Conservation (phyloP, 2,113 vertebrate genomes). For the Sminthopsis crassicaudata region DNA sequence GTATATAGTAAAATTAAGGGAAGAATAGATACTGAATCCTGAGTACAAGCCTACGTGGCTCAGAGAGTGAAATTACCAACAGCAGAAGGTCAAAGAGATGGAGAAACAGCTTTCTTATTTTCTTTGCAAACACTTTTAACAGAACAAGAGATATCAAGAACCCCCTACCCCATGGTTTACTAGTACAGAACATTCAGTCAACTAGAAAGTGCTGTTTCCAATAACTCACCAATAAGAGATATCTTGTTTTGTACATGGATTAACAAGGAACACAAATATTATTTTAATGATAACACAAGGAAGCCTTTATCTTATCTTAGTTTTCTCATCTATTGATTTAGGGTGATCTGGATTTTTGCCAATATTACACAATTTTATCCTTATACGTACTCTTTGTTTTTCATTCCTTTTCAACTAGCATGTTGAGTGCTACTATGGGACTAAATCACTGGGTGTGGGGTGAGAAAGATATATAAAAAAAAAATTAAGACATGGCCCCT, state of each 20-base stretch:
- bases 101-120: not conserved
- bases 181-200: not conserved
- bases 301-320: not conserved
- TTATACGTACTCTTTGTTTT: not conserved
- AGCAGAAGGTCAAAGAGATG: not conserved
- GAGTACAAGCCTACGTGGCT: not conserved
- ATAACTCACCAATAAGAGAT: not conserved
- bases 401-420: not conserved
- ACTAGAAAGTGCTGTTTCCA: not conserved
- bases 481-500: not conserved
- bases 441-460: not conserved
- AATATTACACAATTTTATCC: not conserved
- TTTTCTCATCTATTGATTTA: not conserved
- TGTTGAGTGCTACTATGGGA: not conserved
- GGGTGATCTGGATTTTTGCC: not conserved
- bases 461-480: not conserved
- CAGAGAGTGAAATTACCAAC: not conserved
- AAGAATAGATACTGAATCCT: not conserved
- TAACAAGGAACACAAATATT: not conserved
- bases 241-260: not conserved
- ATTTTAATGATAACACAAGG: not conserved
- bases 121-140: not conserved
- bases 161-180: not conserved
- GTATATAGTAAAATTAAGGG: not conserved
- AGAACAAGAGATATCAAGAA: not conserved